A percentile compares a stretch with the other conserved stretches of the same genome.
Evolutionary conservation across 2,888 invertebrate genomes (phyloP).

Genomic region (Antheraea yamamai): DNA sequence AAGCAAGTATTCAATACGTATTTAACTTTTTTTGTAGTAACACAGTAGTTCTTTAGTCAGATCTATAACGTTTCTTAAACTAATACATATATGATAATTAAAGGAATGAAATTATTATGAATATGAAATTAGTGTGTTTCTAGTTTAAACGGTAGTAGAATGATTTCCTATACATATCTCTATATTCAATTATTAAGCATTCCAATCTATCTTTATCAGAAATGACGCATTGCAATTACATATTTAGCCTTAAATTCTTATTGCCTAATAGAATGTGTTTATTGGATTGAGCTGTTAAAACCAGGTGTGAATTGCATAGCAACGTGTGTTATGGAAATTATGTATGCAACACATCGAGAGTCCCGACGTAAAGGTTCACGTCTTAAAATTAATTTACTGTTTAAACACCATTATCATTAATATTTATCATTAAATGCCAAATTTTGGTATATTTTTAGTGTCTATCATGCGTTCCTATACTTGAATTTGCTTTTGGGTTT

Average conservation of each 20-base stretch:
- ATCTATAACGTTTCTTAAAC: slow-evolving; percentile 7
- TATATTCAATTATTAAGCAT: slow-evolving; percentile 70
- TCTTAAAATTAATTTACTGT: neutral
- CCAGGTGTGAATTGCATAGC: neutral
- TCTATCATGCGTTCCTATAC: neutral
- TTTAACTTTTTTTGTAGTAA: neutral
- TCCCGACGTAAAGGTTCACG: neutral
- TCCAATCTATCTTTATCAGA: slow-evolving; percentile 54
- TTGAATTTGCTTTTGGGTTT: neutral
- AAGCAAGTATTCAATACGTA: no score
- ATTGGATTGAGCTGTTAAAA: neutral
- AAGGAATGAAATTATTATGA: slow-evolving; percentile 28
- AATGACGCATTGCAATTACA: slow-evolving; percentile 1
- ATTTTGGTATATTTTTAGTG: neutral
- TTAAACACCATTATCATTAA: neutral
- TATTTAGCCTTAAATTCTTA: slow-evolving; percentile 7
- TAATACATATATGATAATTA: slow-evolving; percentile 6
- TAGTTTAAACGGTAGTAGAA: slow-evolving; percentile 56
- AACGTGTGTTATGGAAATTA: neutral
- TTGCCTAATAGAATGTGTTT: slow-evolving; percentile 9
- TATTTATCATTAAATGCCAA: neutral
- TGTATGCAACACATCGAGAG: neutral
- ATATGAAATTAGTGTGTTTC: slow-evolving; percentile 47
- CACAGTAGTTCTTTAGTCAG: neutral
- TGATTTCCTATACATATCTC: slow-evolving; percentile 65